A percentile compares a stretch with the other conserved stretches of the same genome.
These are phyloP conservation scores for Natrix natrix DNA, from an alignment of 2,797 vertebrate genomes.

Conservation along the genomic window DNA sequence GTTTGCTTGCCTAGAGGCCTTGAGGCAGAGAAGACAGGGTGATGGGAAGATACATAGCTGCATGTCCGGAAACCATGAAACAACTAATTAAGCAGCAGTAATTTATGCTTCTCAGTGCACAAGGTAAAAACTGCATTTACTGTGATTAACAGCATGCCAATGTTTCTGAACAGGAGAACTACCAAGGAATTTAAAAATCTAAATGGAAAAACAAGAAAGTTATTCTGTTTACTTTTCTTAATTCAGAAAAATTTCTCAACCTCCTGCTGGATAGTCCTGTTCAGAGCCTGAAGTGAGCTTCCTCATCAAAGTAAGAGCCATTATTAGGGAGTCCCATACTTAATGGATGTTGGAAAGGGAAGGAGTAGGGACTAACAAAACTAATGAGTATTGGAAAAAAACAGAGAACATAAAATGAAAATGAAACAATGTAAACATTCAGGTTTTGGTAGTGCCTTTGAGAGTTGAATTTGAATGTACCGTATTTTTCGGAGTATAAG, in stretches of 20 bases:
- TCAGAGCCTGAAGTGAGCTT: neutral
- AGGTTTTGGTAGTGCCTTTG: neutral
- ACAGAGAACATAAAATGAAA: neutral
- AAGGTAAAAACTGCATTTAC: neutral
- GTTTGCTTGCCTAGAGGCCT: neutral
- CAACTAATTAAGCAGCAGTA: conserved; percentile 4
- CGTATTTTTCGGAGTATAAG: no score
- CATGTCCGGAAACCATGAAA: conserved; percentile 10
- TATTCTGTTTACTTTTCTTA: neutral
- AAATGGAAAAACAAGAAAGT: neutral
- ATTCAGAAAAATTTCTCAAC: conserved; percentile 11
- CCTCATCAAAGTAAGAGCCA: neutral
- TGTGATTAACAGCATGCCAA: neutral
- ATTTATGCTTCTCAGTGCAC: neutral
- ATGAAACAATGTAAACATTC: neutral
- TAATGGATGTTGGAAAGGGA: neutral
- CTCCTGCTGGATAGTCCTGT: neutral
- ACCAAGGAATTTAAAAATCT: neutral
- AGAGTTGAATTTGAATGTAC: neutral
- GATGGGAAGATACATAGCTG: neutral
- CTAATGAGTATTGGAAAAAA: neutral
- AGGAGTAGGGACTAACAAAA: neutral
- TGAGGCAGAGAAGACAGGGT: neutral
- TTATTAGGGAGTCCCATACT: neutral
- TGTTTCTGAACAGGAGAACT: neutral